phyloP scores from a whole-genome alignment of 2,113 vertebrate species.

The Mixornis gularis region DNA sequence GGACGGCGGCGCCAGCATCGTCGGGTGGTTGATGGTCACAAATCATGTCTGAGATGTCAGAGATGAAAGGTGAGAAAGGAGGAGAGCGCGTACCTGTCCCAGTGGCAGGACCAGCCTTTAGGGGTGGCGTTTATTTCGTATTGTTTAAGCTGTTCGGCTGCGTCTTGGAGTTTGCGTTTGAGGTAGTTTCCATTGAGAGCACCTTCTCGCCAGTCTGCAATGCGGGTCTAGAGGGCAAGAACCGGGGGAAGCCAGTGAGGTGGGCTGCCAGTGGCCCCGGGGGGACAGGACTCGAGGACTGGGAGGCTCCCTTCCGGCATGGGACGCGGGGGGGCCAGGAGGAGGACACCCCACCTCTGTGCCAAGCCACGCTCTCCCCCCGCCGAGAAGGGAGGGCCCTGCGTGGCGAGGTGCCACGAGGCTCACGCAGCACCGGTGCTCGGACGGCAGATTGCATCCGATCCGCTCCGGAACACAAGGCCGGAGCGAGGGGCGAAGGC shows the following conservation, averaged over 20 bases:
- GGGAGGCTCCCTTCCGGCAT: neutral
- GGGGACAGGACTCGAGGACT: neutral
- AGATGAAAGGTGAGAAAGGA: slow-evolving; percentile 98
- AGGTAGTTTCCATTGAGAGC: slow-evolving; percentile 97
- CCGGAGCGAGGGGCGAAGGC: slow-evolving; percentile 40
- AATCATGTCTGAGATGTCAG: slow-evolving; percentile 89
- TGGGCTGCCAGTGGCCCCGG: neutral
- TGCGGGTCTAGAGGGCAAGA: slow-evolving; percentile 83
- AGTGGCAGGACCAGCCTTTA: slow-evolving; percentile 99
- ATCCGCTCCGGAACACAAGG: slow-evolving; percentile 32
- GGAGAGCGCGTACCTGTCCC: slow-evolving; percentile 99
- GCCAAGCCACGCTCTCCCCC: slow-evolving; percentile 10
- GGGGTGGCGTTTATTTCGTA: slow-evolving; percentile 99
- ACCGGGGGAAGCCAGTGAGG: slow-evolving; percentile 23
- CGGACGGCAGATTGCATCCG: neutral
- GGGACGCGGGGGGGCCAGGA: neutral
- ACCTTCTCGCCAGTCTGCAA: slow-evolving; percentile 97
- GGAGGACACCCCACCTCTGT: neutral
- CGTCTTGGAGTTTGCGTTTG: slow-evolving; percentile 96
- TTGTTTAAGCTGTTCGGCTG: slow-evolving; percentile 99
- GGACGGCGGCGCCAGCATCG: slow-evolving; percentile 72
- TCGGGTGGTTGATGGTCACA: slow-evolving; percentile 79
- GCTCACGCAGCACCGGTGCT: neutral
- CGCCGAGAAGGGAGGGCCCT: neutral
- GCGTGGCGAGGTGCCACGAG: neutral